Conservation (phyloP, 1,140 invertebrate species). For the Thereuonema tuberculata region DNA sequence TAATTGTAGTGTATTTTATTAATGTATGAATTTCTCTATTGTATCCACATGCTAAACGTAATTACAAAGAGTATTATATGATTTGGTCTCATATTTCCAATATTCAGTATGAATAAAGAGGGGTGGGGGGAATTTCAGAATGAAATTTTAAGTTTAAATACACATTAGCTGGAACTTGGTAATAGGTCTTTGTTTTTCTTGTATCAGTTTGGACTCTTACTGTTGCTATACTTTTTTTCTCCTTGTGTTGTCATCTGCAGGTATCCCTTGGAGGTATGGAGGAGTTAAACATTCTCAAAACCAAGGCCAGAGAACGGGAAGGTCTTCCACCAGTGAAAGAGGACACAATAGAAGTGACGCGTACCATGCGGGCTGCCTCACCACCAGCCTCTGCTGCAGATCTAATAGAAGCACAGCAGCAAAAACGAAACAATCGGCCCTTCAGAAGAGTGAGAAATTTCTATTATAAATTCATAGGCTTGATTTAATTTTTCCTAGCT, state of each 20-base stretch:
- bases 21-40: too few relatives aligned
- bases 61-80: too few relatives aligned
- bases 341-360: conserved; percentile 85
- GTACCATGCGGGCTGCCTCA: conserved; percentile 83
- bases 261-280: conserved; percentile 79
- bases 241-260: conserved; percentile 17
- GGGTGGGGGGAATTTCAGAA: too few relatives aligned
- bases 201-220: too few relatives aligned
- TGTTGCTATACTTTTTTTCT: conserved; percentile 5
- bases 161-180: too few relatives aligned
- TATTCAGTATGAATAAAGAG: too few relatives aligned
- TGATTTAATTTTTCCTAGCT: too few relatives aligned
- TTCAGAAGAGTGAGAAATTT: conserved; percentile 41
- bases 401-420: conserved; percentile 75
- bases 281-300: conserved; percentile 58
- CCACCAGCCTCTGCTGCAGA: conserved; percentile 86
- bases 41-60: too few relatives aligned
- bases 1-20: too few relatives aligned
- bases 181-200: too few relatives aligned
- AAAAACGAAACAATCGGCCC: conserved; percentile 44
- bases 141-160: too few relatives aligned
- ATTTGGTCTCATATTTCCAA: too few relatives aligned
- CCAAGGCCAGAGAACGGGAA: conserved; percentile 51
- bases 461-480: not conserved
- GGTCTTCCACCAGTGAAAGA: conserved; percentile 62